These are phyloP conservation scores for Poeciliopsis presidionis DNA, from an alignment of 2,797 vertebrate species.

Conservation along the genomic window DNA sequence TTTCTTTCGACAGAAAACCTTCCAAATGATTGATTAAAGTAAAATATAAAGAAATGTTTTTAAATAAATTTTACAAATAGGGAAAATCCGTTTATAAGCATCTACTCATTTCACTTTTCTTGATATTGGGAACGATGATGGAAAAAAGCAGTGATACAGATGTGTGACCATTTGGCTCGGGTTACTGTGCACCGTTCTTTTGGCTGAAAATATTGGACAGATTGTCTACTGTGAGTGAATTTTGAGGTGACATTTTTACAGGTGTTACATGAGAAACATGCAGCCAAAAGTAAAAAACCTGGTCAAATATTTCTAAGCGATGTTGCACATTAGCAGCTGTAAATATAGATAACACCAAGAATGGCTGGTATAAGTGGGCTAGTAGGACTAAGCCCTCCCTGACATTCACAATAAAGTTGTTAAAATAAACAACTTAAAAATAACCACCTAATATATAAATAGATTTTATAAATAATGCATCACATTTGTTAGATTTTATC, in stretches of 20 bases:
- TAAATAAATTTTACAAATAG: background rate
- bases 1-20: background rate
- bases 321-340: background rate
- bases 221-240: slow-evolving; percentile 49
- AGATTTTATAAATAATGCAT: too few species aligned
- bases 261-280: background rate
- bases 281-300: background rate
- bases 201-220: slow-evolving; percentile 54
- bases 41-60: background rate
- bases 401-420: too few species aligned
- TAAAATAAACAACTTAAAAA: too few species aligned
- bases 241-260: background rate
- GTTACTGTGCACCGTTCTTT: slow-evolving; percentile 38
- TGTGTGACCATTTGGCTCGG: slow-evolving; percentile 27
- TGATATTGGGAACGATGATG: slow-evolving; percentile 12
- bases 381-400: too few species aligned
- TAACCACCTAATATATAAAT: too few species aligned
- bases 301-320: background rate
- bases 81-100: background rate
- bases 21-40: background rate
- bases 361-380: too few species aligned
- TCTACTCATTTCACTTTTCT: background rate
- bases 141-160: slow-evolving; percentile 2
- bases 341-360: background rate
- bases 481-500: too few species aligned